Percentiles rank a stretch among this genome's conserved stretches.
Conservation (phyloP, 2,888 invertebrate species). For the Itoplectis maculator region DNA sequence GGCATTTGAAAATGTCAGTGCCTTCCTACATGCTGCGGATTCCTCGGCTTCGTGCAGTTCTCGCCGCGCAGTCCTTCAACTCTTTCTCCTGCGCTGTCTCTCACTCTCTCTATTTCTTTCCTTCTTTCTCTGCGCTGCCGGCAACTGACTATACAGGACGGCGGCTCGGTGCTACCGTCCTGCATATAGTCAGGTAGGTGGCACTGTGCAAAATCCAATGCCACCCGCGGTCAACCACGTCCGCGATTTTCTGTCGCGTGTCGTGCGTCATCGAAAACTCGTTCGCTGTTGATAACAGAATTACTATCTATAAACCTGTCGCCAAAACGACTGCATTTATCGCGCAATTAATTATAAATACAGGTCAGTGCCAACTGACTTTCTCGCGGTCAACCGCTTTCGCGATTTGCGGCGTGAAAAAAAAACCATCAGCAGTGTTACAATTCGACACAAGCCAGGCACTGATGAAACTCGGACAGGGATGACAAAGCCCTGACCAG, state of each 20-base stretch:
- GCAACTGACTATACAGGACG: background rate
- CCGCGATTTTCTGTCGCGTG: conserved; percentile 69
- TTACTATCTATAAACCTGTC: no score
- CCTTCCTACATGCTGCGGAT: conserved; percentile 77
- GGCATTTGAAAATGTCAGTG: conserved; percentile 83
- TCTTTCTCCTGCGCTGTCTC: conserved; percentile 40
- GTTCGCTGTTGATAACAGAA: no score
- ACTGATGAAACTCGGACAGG: no score
- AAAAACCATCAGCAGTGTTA: no score
- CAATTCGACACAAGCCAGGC: no score
- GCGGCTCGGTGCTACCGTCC: background rate
- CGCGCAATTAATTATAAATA: no score
- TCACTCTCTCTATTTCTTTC: conserved; percentile 30
- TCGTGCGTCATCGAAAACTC: conserved; percentile 68
- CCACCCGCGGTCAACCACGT: background rate
- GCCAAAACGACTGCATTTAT: no score
- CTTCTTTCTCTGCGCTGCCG: background rate
- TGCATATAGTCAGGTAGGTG: background rate
- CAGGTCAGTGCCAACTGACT: no score
- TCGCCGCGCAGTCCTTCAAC: conserved; percentile 12
- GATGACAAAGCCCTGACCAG: no score
- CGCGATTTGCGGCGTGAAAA: no score
- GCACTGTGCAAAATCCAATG: conserved; percentile 4
- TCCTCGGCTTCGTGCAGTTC: conserved; percentile 38
- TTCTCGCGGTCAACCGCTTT: no score